Conservation (phyloP, 1,140 invertebrate species). For the Belonocnema kinseyi region DNA sequence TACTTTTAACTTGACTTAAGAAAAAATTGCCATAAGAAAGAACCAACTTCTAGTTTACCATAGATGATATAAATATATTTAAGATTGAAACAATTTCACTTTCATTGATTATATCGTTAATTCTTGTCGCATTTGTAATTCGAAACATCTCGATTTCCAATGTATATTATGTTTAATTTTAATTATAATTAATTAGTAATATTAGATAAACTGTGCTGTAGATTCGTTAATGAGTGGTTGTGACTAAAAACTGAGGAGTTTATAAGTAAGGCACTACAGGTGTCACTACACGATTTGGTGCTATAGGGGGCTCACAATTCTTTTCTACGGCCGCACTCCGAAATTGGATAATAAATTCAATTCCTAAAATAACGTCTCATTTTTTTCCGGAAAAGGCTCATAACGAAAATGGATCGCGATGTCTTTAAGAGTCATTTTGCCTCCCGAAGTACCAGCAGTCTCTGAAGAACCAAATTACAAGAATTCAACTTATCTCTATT, state of each 20-base stretch:
- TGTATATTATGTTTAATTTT: too few relatives aligned
- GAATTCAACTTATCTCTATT: not conserved
- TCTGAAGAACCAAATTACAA: not conserved
- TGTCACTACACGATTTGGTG: constrained; percentile 44
- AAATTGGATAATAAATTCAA: constrained; percentile 21
- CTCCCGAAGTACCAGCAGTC: constrained; percentile 44
- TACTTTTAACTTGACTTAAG: too few relatives aligned
- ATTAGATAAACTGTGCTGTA: not conserved
- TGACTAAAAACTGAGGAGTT: constrained; percentile 1
- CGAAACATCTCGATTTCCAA: too few relatives aligned
- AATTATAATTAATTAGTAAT: not conserved
- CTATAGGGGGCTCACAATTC: constrained; percentile 38
- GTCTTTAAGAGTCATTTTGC: constrained; percentile 39
- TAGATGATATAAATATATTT: too few relatives aligned
- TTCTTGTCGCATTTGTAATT: too few relatives aligned
- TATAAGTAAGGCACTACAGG: constrained; percentile 41
- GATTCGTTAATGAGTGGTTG: not conserved
- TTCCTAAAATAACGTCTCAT: not conserved
- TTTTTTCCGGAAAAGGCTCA: not conserved
- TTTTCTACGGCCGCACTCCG: constrained; percentile 44
- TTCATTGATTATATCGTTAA: too few relatives aligned
- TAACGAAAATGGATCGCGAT: not conserved
- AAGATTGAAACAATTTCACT: too few relatives aligned
- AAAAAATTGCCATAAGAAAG: too few relatives aligned
- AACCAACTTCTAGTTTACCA: too few relatives aligned